Base-by-base conservation (phyloP, 2,113 vertebrate species). In the Corythornis cristatus region DNA sequence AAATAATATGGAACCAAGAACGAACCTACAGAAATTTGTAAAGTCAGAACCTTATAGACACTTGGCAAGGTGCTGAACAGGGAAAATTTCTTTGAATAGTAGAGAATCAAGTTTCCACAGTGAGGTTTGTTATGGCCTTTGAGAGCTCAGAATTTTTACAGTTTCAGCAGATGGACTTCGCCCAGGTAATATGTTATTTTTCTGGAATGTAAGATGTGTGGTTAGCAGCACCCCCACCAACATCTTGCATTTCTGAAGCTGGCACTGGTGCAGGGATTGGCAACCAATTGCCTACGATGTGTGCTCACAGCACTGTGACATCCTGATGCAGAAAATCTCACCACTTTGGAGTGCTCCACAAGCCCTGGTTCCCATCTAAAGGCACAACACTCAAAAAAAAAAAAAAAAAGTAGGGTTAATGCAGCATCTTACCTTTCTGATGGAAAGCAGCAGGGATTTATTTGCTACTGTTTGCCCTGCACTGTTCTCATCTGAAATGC, bases 121-220 rank as follows among this genome's bases (percentile, higher is more conserved):
- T 76, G 93, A 88, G 85, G 91, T 96, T 93, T 96, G 93, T 94
- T 95, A 91, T 75, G 87, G 89, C 72, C 89, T 93, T 93, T 88
- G 91, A 93, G 85, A 86, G 57, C 86, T 92, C 85, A 60, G 89
- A 91, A 95, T 91, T 96, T 96, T 96, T 95, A 96, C 94, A 96
- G 87, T 79, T 96, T 96, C 91, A 96, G 93, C 96, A 96, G 91
- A 96, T 96, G 95, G 94, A 91, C 89, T 89, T 96, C 85, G 4
- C 96, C 95, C 95, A 96, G 96, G 94, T 96, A 95, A 90, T 95
- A 95, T 93, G 91, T 96, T 95, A 91, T 93, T 93, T 94, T 94
- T 91, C 53, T 95, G 94, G 94, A 96, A 93, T 4, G 2, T 67
- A 81, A 95, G 91, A 95, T 61, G 93, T 91, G 93, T 88, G 95